A percentile compares a stretch with the other conserved stretches of the same genome.
Evolutionary conservation across 2,113 vertebrate species (phyloP).

Genomic region (Macrotus californicus): DNA sequence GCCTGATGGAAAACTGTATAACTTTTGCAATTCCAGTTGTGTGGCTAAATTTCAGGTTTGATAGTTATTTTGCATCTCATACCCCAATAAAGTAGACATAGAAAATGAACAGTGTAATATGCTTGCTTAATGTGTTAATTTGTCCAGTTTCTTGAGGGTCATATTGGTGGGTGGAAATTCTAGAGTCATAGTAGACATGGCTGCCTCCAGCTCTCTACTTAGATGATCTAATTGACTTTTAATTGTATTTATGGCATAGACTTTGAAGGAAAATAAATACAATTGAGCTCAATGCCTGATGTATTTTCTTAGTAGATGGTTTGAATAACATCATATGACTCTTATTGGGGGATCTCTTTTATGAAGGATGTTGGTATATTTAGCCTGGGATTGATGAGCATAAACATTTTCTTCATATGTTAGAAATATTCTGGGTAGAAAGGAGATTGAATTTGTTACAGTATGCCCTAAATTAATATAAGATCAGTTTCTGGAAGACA

Average conservation of each 20-base stretch:
- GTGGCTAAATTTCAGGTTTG: conserved; percentile 98
- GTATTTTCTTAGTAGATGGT: not conserved
- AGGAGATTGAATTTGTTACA: not conserved
- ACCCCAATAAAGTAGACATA: not conserved
- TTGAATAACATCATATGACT: conserved; percentile 3
- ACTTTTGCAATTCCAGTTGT: conserved; percentile 98
- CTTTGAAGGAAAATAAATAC: not conserved
- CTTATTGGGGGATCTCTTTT: not conserved
- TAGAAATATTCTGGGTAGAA: not conserved
- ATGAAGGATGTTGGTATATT: not conserved
- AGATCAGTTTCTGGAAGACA: not conserved
- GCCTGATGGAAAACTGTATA: conserved; percentile 95
- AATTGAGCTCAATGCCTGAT: not conserved
- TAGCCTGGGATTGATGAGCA: not conserved
- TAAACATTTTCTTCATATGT: not conserved
- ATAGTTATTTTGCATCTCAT: conserved; percentile 38
- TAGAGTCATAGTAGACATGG: not conserved
- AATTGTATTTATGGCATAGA: not conserved
- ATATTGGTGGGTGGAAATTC: not conserved
- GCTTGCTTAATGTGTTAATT: not conserved
- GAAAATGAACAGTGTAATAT: not conserved
- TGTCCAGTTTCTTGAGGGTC: not conserved
- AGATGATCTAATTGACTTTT: not conserved
- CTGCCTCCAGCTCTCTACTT: not conserved
- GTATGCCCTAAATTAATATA: not conserved